A percentile compares a stretch with the other conserved stretches of the same genome.
These are phyloP conservation scores for Sarcophaga carnaria DNA, from an alignment of 2,888 invertebrate genomes.

Conservation along the genomic window DNA sequence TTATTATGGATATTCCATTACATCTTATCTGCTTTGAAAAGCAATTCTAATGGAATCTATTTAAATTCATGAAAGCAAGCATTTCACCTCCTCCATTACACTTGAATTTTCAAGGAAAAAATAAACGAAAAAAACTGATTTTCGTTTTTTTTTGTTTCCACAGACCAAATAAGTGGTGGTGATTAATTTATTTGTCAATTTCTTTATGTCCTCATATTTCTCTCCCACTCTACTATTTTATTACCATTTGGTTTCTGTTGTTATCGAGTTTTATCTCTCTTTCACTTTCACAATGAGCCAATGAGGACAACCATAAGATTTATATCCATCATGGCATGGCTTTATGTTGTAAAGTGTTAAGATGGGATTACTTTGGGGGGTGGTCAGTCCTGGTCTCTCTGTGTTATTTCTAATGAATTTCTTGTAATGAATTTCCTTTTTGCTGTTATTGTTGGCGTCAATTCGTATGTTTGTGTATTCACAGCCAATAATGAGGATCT, in stretches of 20 bases:
- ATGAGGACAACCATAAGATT: neutral
- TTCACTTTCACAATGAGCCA: neutral
- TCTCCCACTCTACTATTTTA: neutral
- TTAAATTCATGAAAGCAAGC: neutral
- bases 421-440: too few relatives aligned
- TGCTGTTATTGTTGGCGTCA: too few relatives aligned
- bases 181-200: constrained; percentile 50
- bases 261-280: neutral
- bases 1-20: too few relatives aligned
- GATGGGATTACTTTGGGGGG: too few relatives aligned
- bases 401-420: too few relatives aligned
- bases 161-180: neutral
- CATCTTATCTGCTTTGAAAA: neutral
- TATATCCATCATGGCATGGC: too few relatives aligned
- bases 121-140: neutral
- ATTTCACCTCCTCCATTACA: neutral
- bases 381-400: too few relatives aligned
- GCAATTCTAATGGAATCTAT: neutral
- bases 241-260: neutral
- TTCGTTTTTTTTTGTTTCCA: neutral
- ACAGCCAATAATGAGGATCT: neutral
- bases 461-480: neutral
- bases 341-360: too few relatives aligned
- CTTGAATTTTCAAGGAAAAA: neutral
- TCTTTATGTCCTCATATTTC: neutral